Evolutionary conservation across 1,140 invertebrate species (phyloP).

Genomic region (Ericerus pela): DNA sequence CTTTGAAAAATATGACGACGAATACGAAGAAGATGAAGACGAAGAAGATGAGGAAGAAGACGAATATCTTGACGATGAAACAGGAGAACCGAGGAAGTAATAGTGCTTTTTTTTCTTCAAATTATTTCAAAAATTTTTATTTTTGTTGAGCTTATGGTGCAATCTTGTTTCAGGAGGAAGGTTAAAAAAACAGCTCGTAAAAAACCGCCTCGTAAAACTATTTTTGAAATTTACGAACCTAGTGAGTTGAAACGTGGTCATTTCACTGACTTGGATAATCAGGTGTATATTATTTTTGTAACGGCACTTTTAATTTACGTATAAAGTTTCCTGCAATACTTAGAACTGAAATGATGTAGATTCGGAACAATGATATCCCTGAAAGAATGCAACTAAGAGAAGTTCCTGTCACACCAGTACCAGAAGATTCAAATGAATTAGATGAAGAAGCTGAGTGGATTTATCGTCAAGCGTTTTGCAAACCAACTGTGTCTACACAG

Average conservation of each 20-base stretch:
- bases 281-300: slow-evolving; percentile 36
- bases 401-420: slow-evolving; percentile 66
- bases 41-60: slow-evolving; percentile 61
- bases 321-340: no score
- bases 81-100: slow-evolving; percentile 18
- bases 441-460: slow-evolving; percentile 97
- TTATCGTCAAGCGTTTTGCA: slow-evolving; percentile 81
- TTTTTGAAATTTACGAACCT: slow-evolving; percentile 93
- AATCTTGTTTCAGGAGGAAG: slow-evolving; percentile 24
- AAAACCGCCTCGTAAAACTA: slow-evolving; percentile 71
- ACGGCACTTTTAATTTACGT: neutral
- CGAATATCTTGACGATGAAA: slow-evolving; percentile 45
- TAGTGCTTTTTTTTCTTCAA: neutral
- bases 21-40: slow-evolving; percentile 66
- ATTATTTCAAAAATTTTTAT: neutral
- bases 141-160: neutral
- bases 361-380: slow-evolving; percentile 74
- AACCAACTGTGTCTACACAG: slow-evolving; percentile 62
- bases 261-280: slow-evolving; percentile 87
- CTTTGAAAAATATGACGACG: slow-evolving; percentile 75
- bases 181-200: slow-evolving; percentile 60
- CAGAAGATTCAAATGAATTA: slow-evolving; percentile 71
- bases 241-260: slow-evolving; percentile 91
- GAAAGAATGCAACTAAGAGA: slow-evolving; percentile 83
- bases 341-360: slow-evolving; percentile 34